A percentile compares a stretch with the other conserved stretches of the same genome.
phyloP scores from a whole-genome alignment of 1,140 invertebrate genomes.

The Galleria mellonella region DNA sequence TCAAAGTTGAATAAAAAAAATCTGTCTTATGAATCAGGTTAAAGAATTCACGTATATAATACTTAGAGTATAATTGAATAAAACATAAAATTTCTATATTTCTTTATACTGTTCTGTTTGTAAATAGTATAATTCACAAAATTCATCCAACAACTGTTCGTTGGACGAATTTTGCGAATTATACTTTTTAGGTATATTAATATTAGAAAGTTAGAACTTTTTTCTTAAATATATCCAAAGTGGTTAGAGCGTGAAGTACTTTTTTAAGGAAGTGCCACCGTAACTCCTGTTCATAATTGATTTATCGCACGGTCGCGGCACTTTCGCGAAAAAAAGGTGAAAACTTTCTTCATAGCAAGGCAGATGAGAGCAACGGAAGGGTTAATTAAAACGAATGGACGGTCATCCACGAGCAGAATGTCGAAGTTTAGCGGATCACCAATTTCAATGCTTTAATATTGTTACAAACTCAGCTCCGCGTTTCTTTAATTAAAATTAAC shows the following conservation, averaged over 20 bases:
- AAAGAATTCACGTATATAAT: too few species aligned
- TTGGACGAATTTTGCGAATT: too few species aligned
- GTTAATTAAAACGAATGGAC: slow-evolving; percentile 70
- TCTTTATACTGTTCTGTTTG: too few species aligned
- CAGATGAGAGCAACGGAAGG: slow-evolving; percentile 49
- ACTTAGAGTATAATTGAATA: too few species aligned
- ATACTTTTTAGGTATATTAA: too few species aligned
- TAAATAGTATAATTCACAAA: too few species aligned
- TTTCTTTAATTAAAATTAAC: slow-evolving; percentile 75
- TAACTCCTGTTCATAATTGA: slow-evolving; percentile 43
- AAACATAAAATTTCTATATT: too few species aligned
- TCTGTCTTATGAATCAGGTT: too few species aligned
- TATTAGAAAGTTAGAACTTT: too few species aligned
- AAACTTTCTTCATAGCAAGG: slow-evolving; percentile 44
- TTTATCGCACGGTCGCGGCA: slow-evolving; percentile 35
- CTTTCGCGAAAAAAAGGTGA: slow-evolving; percentile 28
- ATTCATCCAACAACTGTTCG: too few species aligned
- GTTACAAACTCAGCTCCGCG: slow-evolving; percentile 61
- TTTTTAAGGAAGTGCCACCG: slow-evolving; percentile 8
- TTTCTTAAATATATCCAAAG: neutral
- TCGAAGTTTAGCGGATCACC: slow-evolving; percentile 71
- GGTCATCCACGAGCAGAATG: slow-evolving; percentile 58
- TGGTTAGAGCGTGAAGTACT: slow-evolving; percentile 1
- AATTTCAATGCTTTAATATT: slow-evolving; percentile 72
- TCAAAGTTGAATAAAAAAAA: too few species aligned